Percentiles rank a stretch among this genome's conserved stretches.
Conservation (phyloP, 2,113 vertebrate species). For the Helogale parvula region DNA sequence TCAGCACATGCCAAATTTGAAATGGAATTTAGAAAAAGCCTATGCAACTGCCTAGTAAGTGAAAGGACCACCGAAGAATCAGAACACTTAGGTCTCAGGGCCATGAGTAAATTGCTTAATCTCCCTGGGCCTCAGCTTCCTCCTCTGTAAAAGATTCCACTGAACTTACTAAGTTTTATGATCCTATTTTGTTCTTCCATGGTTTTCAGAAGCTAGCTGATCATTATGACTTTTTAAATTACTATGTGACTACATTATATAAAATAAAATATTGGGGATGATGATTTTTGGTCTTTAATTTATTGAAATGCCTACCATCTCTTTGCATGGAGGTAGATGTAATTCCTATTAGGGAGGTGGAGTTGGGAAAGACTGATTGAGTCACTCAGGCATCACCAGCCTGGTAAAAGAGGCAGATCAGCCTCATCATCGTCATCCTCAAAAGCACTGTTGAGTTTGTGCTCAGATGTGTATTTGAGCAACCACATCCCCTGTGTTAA, state of each 20-base stretch:
- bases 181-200: not conserved
- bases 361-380: not conserved
- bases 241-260: not conserved
- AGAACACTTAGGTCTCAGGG: not conserved
- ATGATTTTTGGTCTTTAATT: slow-evolving; percentile 25
- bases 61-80: not conserved
- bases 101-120: not conserved
- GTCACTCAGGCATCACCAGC: not conserved
- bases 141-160: not conserved
- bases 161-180: not conserved
- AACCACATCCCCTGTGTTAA: not conserved
- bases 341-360: not conserved
- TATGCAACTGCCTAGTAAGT: not conserved
- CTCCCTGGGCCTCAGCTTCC: not conserved
- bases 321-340: not conserved
- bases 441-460: not conserved
- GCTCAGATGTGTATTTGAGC: not conserved
- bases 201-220: slow-evolving; percentile 15
- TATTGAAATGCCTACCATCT: not conserved
- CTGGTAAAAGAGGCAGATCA: not conserved
- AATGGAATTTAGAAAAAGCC: not conserved
- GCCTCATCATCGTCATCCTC: not conserved
- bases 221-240: slow-evolving; percentile 10
- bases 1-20: not conserved
- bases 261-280: slow-evolving; percentile 1